Conservation (phyloP, 2,888 invertebrate genomes). For the Drosophila putrida region DNA sequence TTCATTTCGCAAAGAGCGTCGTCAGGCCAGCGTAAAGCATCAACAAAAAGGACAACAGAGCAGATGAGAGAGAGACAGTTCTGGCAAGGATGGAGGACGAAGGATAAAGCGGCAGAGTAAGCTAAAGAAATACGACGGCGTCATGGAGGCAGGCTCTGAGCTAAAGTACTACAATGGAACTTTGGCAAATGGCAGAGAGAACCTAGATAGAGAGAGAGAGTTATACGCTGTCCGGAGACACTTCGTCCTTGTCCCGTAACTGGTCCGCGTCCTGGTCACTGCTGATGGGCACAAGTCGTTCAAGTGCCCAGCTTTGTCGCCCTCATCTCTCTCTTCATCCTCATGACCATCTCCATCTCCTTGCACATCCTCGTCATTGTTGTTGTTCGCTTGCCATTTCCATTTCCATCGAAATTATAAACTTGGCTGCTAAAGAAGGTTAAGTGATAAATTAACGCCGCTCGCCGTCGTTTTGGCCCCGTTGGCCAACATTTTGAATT, state of each 20-base stretch:
- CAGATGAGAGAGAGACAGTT: conserved; percentile 14
- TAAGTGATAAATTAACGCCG: conserved; percentile 79
- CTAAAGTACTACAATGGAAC: conserved; percentile 71
- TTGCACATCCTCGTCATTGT: not conserved
- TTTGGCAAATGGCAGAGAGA: conserved; percentile 60
- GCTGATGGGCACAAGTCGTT: conserved; percentile 79
- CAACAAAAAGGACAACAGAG: conserved; percentile 72
- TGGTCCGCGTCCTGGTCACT: conserved; percentile 47
- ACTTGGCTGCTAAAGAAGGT: conserved; percentile 80
- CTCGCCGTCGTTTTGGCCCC: conserved; percentile 51
- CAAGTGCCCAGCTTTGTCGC: conserved; percentile 64
- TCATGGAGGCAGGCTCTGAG: conserved; percentile 46
- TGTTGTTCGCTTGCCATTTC: conserved; percentile 39
- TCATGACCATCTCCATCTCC: conserved; percentile 48
- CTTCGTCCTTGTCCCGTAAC: conserved; percentile 30
- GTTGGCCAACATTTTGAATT: conserved; percentile 46
- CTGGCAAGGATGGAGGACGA: not conserved
- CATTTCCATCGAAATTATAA: conserved; percentile 69
- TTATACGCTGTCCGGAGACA: conserved; percentile 50
- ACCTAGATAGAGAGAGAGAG: not conserved
- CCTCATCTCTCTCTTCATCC: conserved; percentile 23
- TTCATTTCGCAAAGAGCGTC: conserved; percentile 78
- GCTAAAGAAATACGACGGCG: conserved; percentile 72
- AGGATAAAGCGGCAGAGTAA: conserved; percentile 11
- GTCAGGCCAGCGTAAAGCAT: conserved; percentile 63